Evolutionary conservation across 2,113 vertebrate species (phyloP).

Genomic region (Cyprinodon brontotheroides): DNA sequence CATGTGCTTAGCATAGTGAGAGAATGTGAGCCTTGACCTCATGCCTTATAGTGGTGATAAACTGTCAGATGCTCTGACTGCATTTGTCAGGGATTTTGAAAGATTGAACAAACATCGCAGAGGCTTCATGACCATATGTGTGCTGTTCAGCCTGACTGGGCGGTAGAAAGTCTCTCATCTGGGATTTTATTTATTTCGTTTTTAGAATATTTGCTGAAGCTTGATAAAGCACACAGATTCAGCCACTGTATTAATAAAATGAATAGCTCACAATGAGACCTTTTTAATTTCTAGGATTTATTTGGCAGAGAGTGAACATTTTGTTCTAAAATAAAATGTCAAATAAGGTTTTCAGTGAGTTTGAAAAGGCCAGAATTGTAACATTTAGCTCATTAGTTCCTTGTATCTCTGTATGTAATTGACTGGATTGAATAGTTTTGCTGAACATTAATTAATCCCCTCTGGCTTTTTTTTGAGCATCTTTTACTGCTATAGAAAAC

Average conservation of each 20-base stretch:
- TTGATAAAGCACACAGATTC: not conserved
- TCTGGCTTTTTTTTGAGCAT: not conserved
- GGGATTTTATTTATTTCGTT: no score
- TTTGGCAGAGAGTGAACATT: not conserved
- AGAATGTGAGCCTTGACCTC: not conserved
- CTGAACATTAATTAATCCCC: not conserved
- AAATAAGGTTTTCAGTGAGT: no score
- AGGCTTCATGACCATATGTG: slow-evolving; percentile 1
- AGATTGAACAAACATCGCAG: slow-evolving; percentile 12
- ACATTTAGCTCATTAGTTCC: no score
- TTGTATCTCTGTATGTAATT: no score
- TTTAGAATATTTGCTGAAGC: no score
- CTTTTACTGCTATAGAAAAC: no score
- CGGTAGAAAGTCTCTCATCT: no score
- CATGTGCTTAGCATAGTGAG: not conserved
- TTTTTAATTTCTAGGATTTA: no score
- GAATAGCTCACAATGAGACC: not conserved
- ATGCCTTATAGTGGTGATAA: slow-evolving; percentile 9
- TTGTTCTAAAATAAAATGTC: not conserved
- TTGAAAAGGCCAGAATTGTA: no score
- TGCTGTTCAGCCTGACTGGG: not conserved
- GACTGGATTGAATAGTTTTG: not conserved
- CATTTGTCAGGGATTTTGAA: slow-evolving; percentile 5
- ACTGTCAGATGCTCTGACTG: slow-evolving; percentile 8
- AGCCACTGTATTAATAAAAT: not conserved